phyloP scores from a whole-genome alignment of 1,140 invertebrate species.

The Pogonognathellus flavescens region DNA sequence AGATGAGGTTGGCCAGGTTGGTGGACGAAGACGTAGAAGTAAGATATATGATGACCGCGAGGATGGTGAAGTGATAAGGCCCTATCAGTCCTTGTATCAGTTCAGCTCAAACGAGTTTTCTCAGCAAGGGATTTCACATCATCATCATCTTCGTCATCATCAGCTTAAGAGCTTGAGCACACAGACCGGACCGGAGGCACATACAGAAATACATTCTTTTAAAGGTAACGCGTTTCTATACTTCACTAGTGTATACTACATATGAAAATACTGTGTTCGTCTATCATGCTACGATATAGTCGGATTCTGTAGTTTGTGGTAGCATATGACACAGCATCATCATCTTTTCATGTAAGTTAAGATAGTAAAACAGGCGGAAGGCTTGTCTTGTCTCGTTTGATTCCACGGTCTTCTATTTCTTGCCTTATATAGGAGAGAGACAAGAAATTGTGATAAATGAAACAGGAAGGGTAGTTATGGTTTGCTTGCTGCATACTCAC shows the following conservation, averaged over 20 bases:
- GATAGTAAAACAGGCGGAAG: too few relatives aligned
- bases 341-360: too few relatives aligned
- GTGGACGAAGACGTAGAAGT: conserved; percentile 46
- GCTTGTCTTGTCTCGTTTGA: not conserved
- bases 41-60: conserved; percentile 56
- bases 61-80: conserved; percentile 61
- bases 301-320: not conserved
- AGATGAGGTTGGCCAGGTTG: not conserved
- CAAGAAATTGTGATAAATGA: conserved; percentile 40
- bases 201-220: conserved; percentile 13
- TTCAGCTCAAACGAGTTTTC: conserved; percentile 66
- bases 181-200: conserved; percentile 13
- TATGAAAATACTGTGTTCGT: not conserved
- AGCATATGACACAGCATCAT: too few relatives aligned
- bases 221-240: conserved; percentile 1
- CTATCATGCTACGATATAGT: not conserved
- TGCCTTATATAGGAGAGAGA: conserved; percentile 1
- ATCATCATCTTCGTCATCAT: conserved; percentile 61
- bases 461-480: not conserved
- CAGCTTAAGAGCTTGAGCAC: conserved; percentile 44
- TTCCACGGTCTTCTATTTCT: not conserved
- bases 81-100: conserved; percentile 64
- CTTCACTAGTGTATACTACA: not conserved
- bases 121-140: conserved; percentile 66
- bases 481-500: not conserved